Conservation (phyloP, 2,888 invertebrate species). For the Alsophila aescularia region DNA sequence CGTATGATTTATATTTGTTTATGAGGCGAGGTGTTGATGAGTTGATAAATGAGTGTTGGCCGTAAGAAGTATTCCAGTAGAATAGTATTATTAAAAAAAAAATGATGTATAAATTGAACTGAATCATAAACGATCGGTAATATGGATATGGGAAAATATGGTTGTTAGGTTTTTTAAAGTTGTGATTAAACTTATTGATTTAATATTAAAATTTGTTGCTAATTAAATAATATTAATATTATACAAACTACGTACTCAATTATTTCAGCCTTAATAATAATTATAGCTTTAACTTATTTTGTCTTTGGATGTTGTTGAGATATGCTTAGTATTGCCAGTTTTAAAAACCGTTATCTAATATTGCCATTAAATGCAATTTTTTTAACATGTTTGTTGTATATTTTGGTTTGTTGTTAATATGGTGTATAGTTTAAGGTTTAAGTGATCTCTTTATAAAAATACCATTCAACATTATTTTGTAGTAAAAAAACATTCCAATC, state of each 20-base stretch:
- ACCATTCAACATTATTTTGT: constrained; percentile 45
- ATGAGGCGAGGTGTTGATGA: no score
- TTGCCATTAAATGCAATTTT: constrained; percentile 43
- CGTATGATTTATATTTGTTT: no score
- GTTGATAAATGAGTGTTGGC: no score
- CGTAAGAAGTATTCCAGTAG: no score
- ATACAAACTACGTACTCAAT: neutral
- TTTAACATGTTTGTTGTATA: constrained; percentile 41
- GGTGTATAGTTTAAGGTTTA: constrained; percentile 15
- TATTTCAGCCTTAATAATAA: constrained; percentile 6
- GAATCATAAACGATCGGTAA: no score
- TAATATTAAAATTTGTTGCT: neutral
- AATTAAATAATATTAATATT: neutral
- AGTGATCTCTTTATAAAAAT: constrained; percentile 47
- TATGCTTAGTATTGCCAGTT: constrained; percentile 34
- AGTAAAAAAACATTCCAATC: constrained; percentile 65
- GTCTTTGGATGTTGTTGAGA: constrained; percentile 11
- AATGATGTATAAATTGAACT: no score
- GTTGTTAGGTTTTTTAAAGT: no score
- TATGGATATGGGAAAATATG: no score
- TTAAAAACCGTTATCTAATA: constrained; percentile 25
- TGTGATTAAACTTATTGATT: neutral
- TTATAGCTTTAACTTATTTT: constrained; percentile 16
- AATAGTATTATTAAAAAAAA: no score
- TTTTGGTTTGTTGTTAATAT: constrained; percentile 36